Percentiles rank a stretch among this genome's conserved stretches.
phyloP scores from a whole-genome alignment of 1,140 invertebrate species.

The Chionoecetes opilio region DNA sequence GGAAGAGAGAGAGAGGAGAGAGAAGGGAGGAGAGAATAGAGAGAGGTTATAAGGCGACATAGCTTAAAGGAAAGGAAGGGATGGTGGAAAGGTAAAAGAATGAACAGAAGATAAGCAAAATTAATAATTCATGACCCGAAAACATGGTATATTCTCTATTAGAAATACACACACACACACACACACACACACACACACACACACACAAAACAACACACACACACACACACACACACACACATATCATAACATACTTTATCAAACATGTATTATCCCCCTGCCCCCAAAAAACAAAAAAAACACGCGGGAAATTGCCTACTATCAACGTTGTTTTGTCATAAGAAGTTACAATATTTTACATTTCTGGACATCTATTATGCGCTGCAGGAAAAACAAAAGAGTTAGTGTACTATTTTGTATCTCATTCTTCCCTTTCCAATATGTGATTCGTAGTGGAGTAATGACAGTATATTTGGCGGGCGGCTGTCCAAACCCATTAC shows the following conservation, averaged over 20 bases:
- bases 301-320: background rate
- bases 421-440: constrained; percentile 35
- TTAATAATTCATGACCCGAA: too few relatives aligned
- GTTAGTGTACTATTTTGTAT: background rate
- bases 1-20: too few relatives aligned
- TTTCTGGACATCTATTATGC: background rate
- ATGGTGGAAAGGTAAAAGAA: too few relatives aligned
- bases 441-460: background rate
- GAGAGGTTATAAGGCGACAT: too few relatives aligned
- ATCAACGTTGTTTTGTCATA: background rate
- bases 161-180: too few relatives aligned
- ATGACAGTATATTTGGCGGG: background rate
- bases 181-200: too few relatives aligned
- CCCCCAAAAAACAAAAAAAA: background rate
- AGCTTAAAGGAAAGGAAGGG: too few relatives aligned
- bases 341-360: background rate
- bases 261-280: background rate
- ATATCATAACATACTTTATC: background rate
- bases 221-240: constrained; percentile 23
- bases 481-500: background rate
- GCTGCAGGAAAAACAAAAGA: background rate
- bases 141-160: too few relatives aligned
- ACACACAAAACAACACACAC: too few relatives aligned
- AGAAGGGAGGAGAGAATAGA: too few relatives aligned
- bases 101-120: too few relatives aligned